Evolutionary conservation across 2,888 invertebrate species (phyloP), one percentile per base, ranked within the genome.

Genomic region (Eledona agricola): DNA sequence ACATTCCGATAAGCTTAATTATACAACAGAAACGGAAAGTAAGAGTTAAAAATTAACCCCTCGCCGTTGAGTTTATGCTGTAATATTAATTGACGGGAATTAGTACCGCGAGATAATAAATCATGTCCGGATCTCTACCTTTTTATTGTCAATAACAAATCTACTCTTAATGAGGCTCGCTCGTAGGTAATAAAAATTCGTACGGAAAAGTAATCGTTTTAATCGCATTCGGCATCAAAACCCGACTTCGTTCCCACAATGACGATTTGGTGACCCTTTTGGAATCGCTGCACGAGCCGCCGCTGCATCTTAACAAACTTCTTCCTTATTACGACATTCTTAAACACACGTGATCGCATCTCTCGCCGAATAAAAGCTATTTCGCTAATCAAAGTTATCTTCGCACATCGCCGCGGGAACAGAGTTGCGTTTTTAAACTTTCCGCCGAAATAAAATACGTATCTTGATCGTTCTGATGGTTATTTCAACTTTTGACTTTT

Each of bases 311-410:
- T 72, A 72, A 72, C 69, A 71, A 72, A 72, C 68, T 66, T 69
- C 69, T 72, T 73, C 72, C 73, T 73, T 71, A 72, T 72, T 73
- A 72, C 64, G 60, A 65, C 66, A 67, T 67, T 69, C 65, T 70
- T 65, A 67, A 72, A 66, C 67, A 66, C 69, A 69, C 66, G 64
- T 69, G 69, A 69, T 68, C 66, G 60, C 64, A 66, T 65, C 66
- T 59, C 60, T 58, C 59, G 60, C 63, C 65, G 54, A 55, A 59
- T 56, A 58, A 59, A 47, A 61, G 65, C 29, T 54, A 62, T 59
- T 63, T 60, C 63, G 66, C 66, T 68, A 70, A 68, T 69, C 69
- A 68, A 69, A 69, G 67, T 64, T 70, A 69, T 69, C 70, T 66
- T 46, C 62, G 65, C 65, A 65, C 64, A 70, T 70, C 69, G 60